phyloP scores from a whole-genome alignment of 1,140 invertebrate genomes.

The Dolichoris vasculosae region DNA sequence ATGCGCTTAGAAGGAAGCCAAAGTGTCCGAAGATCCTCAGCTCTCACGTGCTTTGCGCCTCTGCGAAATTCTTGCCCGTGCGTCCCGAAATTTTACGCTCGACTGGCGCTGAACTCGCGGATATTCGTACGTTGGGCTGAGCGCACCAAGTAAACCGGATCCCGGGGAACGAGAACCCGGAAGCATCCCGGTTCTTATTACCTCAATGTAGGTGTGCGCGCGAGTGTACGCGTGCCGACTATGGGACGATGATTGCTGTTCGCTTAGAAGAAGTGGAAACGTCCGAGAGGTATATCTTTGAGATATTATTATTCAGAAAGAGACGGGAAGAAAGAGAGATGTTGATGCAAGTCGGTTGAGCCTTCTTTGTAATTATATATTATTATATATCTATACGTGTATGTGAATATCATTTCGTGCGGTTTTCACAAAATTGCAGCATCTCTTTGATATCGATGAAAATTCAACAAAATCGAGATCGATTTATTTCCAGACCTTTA shows the following conservation, averaged over 20 bases:
- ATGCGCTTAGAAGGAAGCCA: background rate
- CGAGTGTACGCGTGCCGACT: constrained; percentile 46
- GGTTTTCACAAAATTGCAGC: background rate
- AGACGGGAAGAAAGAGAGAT: background rate
- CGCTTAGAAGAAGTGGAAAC: constrained; percentile 23
- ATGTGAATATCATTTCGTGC: background rate
- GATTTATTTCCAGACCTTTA: background rate
- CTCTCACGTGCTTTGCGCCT: background rate
- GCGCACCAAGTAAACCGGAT: constrained; percentile 56
- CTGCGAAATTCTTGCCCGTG: constrained; percentile 53
- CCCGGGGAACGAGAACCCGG: constrained; percentile 56
- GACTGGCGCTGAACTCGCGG: constrained; percentile 27
- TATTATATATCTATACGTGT: background rate
- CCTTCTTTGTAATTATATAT: background rate
- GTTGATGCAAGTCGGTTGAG: background rate
- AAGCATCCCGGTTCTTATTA: constrained; percentile 46
- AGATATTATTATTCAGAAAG: constrained; percentile 21
- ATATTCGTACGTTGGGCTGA: background rate
- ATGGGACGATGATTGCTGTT: constrained; percentile 51
- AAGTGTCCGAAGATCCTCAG: background rate
- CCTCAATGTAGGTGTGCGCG: background rate
- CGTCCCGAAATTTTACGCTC: constrained; percentile 60
- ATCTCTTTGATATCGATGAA: background rate
- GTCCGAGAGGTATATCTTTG: background rate
- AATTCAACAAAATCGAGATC: background rate